These are phyloP conservation scores for Xylophagus ater DNA, from an alignment of 2,888 invertebrate genomes.

Conservation along the genomic window DNA sequence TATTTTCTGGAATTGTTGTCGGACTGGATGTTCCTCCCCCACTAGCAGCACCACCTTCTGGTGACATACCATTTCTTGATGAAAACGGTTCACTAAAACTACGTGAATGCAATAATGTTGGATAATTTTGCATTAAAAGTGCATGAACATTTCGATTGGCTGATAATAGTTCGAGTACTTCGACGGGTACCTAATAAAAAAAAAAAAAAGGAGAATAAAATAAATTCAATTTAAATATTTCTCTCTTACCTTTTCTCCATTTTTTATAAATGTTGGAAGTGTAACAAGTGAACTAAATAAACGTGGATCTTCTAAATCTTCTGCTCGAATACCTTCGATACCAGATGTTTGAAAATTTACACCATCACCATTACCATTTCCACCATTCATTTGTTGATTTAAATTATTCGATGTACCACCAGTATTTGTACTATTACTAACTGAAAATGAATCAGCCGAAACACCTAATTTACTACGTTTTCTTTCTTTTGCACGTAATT, in stretches of 20 bases:
- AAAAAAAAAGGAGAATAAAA: neutral
- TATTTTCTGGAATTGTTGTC: slow-evolving; percentile 11
- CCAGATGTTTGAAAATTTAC: slow-evolving; percentile 9
- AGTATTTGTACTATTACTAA: slow-evolving; percentile 55
- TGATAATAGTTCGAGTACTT: slow-evolving; percentile 62
- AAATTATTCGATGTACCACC: slow-evolving; percentile 42
- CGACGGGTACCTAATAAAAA: slow-evolving; percentile 45
- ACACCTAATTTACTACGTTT: slow-evolving; percentile 50
- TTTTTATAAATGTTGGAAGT: slow-evolving; percentile 70
- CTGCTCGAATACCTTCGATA: slow-evolving; percentile 16
- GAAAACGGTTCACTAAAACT: slow-evolving; percentile 53
- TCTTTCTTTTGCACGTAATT: slow-evolving; percentile 50
- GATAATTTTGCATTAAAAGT: slow-evolving; percentile 62
- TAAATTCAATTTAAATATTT: neutral
- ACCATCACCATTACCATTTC: slow-evolving; percentile 20
- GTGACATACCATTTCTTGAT: slow-evolving; percentile 20
- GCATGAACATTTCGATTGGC: slow-evolving; percentile 59
- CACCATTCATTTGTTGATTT: slow-evolving; percentile 32
- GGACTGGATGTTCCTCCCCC: slow-evolving; percentile 9
- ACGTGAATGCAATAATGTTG: slow-evolving; percentile 57
- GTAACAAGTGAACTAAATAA: slow-evolving; percentile 68
- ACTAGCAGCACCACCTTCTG: too few species aligned
- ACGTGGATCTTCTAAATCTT: slow-evolving; percentile 28
- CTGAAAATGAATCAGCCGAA: slow-evolving; percentile 59
- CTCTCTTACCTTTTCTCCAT: slow-evolving; percentile 50